phyloP scores from a whole-genome alignment of 2,888 invertebrate genomes.

The Drosophila gaucha region DNA sequence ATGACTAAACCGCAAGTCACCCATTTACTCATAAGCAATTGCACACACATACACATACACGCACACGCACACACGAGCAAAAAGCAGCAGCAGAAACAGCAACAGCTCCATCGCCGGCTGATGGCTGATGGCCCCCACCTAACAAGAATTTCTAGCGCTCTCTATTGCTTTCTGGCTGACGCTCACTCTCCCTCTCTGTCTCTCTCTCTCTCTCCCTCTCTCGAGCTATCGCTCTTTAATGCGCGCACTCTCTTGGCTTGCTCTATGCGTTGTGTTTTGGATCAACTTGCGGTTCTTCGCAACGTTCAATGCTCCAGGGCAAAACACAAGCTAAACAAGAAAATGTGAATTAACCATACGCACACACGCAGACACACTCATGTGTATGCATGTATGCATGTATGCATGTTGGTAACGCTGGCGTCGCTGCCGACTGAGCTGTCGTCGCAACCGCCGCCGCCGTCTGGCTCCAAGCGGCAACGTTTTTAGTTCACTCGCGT shows the following conservation, averaged over 20 bases:
- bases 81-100: not conserved
- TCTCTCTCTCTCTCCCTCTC: slow-evolving; percentile 5
- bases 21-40: not conserved
- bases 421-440: slow-evolving; percentile 36
- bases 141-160: slow-evolving; percentile 46
- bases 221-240: not conserved
- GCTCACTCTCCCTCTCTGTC: slow-evolving; percentile 2
- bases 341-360: slow-evolving; percentile 39
- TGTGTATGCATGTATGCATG: not conserved
- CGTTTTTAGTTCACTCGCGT: slow-evolving; percentile 75
- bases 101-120: not conserved
- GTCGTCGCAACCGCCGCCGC: slow-evolving; percentile 18
- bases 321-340: slow-evolving; percentile 19
- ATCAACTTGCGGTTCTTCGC: slow-evolving; percentile 66
- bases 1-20: slow-evolving; percentile 42
- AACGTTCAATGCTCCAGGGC: slow-evolving; percentile 69
- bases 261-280: slow-evolving; percentile 35
- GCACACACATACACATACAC: not conserved
- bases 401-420: slow-evolving; percentile 24
- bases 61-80: not conserved
- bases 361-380: slow-evolving; percentile 19
- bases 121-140: not conserved
- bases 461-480: slow-evolving; percentile 39
- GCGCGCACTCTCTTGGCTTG: slow-evolving; percentile 7
- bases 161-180: not conserved